Conservation (phyloP, 2,797 vertebrate genomes). For the Phrynocephalus vlangalii region DNA sequence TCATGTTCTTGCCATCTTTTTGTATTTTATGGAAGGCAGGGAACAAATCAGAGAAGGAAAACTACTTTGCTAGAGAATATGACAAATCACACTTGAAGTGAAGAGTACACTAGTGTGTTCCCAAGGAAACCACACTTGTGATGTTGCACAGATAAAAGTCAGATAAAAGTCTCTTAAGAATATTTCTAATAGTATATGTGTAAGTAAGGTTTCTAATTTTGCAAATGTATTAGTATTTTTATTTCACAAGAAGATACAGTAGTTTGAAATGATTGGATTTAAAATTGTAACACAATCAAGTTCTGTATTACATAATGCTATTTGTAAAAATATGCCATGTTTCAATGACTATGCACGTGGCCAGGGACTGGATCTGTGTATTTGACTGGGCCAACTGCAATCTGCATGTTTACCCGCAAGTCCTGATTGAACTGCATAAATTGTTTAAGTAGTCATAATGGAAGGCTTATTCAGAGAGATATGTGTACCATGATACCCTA, state of each 20-base stretch:
- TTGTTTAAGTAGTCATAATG: neutral
- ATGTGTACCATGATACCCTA: neutral
- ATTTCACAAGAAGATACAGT: neutral
- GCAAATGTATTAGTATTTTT: neutral
- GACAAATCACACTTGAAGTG: too few species aligned
- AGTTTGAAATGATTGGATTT: neutral
- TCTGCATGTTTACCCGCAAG: neutral
- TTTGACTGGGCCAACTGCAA: neutral
- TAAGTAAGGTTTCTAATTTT: neutral
- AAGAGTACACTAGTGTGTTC: too few species aligned
- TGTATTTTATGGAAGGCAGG: too few species aligned
- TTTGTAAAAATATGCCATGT: neutral
- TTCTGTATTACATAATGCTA: neutral
- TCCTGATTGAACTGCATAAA: neutral
- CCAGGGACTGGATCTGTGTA: neutral
- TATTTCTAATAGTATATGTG: too few species aligned
- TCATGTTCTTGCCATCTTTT: too few species aligned
- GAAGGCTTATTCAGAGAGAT: neutral
- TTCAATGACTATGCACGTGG: neutral
- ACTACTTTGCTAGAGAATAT: too few species aligned
- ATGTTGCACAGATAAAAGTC: too few species aligned
- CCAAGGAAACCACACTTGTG: too few species aligned
- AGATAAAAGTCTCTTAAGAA: too few species aligned
- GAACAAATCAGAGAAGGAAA: too few species aligned
- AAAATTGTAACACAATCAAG: neutral